Evolutionary conservation across 37 sponge, comb jelly and placozoan genomes (phyloP), one percentile per base, ranked within the genome.

Genomic region (Ephydatia muelleri): DNA sequence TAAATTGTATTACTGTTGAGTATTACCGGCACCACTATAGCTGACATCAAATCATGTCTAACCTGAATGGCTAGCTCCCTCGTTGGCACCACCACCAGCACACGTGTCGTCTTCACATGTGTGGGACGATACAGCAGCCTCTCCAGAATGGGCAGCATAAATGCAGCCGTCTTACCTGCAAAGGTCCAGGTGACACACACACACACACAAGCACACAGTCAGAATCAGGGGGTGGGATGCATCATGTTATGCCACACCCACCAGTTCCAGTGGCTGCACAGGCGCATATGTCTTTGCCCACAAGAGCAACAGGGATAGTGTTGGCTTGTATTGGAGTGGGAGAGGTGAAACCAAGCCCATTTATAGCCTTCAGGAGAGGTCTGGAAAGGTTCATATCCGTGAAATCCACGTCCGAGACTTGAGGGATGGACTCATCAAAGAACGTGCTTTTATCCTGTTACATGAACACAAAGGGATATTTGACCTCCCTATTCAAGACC

Each of bases 251-350:
- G 57, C 57, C 57, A 4, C 27, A 16, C 86, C 75, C n/a, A 95
- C 99, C 99, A 25, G 96, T 97, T 71, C 99, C 99, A 29, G 99
- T 99, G 37, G 96, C 99, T 72, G 99, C 99, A 89, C 97, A 97
- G 12, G 97, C 97, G 85, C 99, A 99, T 39, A 99, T 91, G 80
- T 99, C 99, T 76, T 95, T 99, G n/a, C 99, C 99, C 83, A 95
- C 83, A 29, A 99, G 94, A 32, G 97, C 97, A 27, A 99, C 64
- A n/a, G 99, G 99, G n/a, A 99, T 91, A 33, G 94, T 82, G 33
- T 90, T 57, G 37, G 97, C 87, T 82, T 99, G 99, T 29, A 99
- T 91, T 19, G 99, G 97, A 28, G 99, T 99, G 23, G 99, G 99
- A 28, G 86, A 87, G 21, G 84, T 85, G 71, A 86, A 99, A n/a